Percentiles rank a stretch among this genome's conserved stretches.
These are phyloP conservation scores for Pomacea canaliculata DNA, from an alignment of 2,888 invertebrate genomes.

Conservation along the genomic window DNA sequence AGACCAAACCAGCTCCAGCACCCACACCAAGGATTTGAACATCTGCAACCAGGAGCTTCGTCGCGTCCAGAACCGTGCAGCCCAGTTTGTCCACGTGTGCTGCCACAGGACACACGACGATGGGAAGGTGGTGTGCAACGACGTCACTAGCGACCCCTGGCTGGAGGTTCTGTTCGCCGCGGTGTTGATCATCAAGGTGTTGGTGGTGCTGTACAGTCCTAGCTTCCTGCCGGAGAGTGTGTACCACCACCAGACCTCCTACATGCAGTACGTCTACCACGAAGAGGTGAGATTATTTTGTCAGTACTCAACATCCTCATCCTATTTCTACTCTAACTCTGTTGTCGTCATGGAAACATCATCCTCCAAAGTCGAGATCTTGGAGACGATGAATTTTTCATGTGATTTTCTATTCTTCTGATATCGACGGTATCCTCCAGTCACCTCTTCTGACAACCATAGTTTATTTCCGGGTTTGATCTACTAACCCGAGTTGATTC, in stretches of 20 bases:
- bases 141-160: slow-evolving; percentile 22
- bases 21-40: slow-evolving; percentile 3
- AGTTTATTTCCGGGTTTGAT: not conserved
- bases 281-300: not conserved
- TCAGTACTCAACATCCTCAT: not conserved
- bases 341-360: too few species aligned
- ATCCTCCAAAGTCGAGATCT: too few species aligned
- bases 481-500: not conserved
- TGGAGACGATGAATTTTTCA: too few species aligned
- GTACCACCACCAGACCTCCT: slow-evolving; percentile 36
- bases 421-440: not conserved
- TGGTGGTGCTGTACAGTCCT: slow-evolving; percentile 56
- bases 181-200: slow-evolving; percentile 47
- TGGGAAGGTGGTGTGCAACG: slow-evolving; percentile 4
- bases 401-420: not conserved
- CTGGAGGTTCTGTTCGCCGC: slow-evolving; percentile 43
- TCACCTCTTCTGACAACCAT: not conserved
- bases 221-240: slow-evolving; percentile 48
- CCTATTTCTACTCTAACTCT: not conserved
- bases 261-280: slow-evolving; percentile 26
- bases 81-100: slow-evolving; percentile 27
- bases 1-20: not conserved
- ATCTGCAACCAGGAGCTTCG: too few species aligned
- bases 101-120: slow-evolving; percentile 7
- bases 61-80: not conserved